Evolutionary conservation across 2,113 vertebrate species (phyloP).

Genomic region (Arenaria interpres): DNA sequence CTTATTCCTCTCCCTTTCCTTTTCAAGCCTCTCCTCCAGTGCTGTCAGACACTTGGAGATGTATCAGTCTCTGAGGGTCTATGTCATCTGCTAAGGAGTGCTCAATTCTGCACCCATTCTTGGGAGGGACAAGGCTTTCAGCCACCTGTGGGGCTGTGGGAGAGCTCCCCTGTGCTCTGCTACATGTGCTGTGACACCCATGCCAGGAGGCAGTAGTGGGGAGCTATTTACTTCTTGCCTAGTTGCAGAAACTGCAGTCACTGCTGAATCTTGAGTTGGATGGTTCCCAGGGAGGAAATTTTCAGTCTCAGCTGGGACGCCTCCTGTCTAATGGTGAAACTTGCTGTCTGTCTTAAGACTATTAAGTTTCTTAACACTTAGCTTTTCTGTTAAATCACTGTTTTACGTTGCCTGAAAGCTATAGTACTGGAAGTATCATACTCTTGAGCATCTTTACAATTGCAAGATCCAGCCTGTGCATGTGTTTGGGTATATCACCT

Average conservation of each 20-base stretch:
- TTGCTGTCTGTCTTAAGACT: neutral
- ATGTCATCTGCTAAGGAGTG: neutral
- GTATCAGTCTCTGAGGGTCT: neutral
- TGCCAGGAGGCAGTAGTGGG: neutral
- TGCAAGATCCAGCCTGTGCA: neutral
- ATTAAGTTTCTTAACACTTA: neutral
- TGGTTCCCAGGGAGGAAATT: neutral
- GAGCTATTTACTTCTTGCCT: neutral
- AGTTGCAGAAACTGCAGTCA: neutral
- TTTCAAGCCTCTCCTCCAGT: neutral
- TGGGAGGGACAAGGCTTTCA: neutral
- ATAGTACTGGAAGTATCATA: neutral
- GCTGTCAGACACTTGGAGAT: neutral
- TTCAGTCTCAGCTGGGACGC: neutral
- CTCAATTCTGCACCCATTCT: neutral
- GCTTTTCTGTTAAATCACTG: neutral
- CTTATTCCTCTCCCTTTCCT: neutral
- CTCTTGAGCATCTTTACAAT: neutral
- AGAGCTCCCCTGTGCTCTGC: neutral
- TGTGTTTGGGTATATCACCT: neutral
- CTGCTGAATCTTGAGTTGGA: neutral
- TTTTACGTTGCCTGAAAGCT: neutral
- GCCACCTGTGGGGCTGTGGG: neutral
- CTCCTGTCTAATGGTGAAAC: neutral
- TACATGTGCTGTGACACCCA: neutral